These are phyloP conservation scores for Chrysodeixis includens DNA, from an alignment of 2,888 invertebrate species.

Conservation along the genomic window DNA sequence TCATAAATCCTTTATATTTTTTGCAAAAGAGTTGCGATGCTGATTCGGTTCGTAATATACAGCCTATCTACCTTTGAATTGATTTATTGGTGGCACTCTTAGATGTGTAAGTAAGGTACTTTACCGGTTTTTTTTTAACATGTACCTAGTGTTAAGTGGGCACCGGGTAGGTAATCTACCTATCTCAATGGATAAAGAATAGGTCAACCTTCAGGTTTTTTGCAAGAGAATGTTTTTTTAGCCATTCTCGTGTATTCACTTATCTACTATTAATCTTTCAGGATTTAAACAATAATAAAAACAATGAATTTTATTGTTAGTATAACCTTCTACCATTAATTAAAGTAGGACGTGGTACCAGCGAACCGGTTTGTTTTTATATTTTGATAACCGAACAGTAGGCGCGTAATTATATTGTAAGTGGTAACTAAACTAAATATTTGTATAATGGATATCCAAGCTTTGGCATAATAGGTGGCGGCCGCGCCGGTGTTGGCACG, in stretches of 20 bases:
- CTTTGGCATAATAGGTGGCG: too few species aligned
- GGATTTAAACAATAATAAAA: constrained; percentile 24
- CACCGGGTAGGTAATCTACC: too few species aligned
- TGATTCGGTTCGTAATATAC: neutral
- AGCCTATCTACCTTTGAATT: neutral
- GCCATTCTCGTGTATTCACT: neutral
- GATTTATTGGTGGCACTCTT: neutral
- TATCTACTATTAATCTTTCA: constrained; percentile 17
- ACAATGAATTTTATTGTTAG: constrained; percentile 21
- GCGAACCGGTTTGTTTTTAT: constrained; percentile 50
- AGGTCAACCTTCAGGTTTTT: too few species aligned
- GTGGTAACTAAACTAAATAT: constrained; percentile 34
- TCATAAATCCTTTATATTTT: neutral
- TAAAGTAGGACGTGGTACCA: constrained; percentile 43
- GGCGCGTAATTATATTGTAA: constrained; percentile 37
- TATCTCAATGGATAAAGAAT: too few species aligned
- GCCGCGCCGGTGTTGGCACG: too few species aligned
- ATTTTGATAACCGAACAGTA: constrained; percentile 2
- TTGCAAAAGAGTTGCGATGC: neutral
- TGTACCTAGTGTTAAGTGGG: too few species aligned
- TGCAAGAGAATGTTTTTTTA: neutral
- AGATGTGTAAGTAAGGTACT: too few species aligned
- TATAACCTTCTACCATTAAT: constrained; percentile 50
- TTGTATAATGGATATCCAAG: constrained; percentile 40
- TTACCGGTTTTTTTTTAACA: too few species aligned